Evolutionary conservation across 2,797 vertebrate species (phyloP).

Genomic region (Chelidonichthys spinosus): DNA sequence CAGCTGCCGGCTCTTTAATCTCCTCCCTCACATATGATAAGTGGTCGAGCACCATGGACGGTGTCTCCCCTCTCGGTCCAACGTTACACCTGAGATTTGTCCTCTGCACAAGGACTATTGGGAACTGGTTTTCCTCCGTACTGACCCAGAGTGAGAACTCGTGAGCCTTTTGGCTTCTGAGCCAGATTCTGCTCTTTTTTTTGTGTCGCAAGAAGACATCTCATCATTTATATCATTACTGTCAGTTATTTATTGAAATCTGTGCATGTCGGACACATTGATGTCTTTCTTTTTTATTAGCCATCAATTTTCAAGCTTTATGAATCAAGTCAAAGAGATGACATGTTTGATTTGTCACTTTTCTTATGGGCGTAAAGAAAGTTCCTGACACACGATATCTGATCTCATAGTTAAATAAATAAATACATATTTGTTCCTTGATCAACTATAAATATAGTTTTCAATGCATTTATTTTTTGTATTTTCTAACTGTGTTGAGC

Average conservation of each 20-base stretch:
- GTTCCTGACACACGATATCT: no score
- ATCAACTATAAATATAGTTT: neutral
- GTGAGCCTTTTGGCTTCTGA: neutral
- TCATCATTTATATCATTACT: neutral
- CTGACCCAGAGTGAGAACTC: neutral
- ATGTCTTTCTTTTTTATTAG: neutral
- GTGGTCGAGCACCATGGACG: conserved; percentile 36
- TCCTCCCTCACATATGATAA: conserved; percentile 48
- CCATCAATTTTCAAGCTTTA: neutral
- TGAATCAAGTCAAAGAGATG: neutral
- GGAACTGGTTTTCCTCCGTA: conserved; percentile 13
- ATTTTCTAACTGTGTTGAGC: neutral
- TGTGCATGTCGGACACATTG: neutral
- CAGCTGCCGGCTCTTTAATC: conserved; percentile 61
- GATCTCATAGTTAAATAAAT: no score
- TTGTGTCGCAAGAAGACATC: conserved; percentile 1
- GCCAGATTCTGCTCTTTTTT: neutral
- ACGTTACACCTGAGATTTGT: conserved; percentile 34
- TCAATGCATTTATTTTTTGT: neutral
- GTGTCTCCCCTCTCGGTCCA: conserved; percentile 29
- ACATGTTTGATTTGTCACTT: neutral
- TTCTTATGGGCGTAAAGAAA: neutral
- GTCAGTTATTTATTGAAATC: neutral
- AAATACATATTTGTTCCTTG: neutral
- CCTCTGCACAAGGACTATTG: conserved; percentile 14